Conservation (phyloP, 2,797 vertebrate species). For the Centroberyx gerrardi region DNA sequence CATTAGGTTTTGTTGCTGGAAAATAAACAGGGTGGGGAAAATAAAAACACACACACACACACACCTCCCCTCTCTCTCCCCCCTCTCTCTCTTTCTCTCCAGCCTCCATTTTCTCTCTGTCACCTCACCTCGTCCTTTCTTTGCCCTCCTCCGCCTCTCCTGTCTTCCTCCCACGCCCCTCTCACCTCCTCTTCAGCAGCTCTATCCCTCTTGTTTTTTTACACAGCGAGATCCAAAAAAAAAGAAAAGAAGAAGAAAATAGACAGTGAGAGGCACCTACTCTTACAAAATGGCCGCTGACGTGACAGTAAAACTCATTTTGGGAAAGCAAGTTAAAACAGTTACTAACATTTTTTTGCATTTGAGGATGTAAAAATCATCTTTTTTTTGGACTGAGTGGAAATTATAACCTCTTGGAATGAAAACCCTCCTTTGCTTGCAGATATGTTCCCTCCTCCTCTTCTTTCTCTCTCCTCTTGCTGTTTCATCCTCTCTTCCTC, state of each 20-base stretch:
- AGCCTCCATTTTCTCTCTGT: not conserved
- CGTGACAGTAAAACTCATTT: too few relatives aligned
- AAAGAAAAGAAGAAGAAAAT: slow-evolving; percentile 16
- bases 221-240: slow-evolving; percentile 13
- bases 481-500: not conserved
- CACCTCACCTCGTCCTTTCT: not conserved
- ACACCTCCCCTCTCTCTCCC: not conserved
- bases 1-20: slow-evolving; percentile 64
- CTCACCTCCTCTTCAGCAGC: slow-evolving; percentile 35
- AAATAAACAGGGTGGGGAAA: slow-evolving; percentile 57
- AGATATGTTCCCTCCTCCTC: too few relatives aligned
- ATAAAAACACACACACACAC: slow-evolving; percentile 23
- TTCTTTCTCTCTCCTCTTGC: too few relatives aligned
- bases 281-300: slow-evolving; percentile 65
- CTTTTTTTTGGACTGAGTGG: not conserved
- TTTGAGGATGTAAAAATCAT: not conserved
- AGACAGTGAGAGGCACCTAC: slow-evolving; percentile 44
- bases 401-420: slow-evolving; percentile 15
- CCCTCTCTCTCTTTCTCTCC: slow-evolving; percentile 10
- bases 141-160: not conserved
- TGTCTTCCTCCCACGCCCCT: slow-evolving; percentile 11
- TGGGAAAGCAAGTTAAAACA: not conserved
- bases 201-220: not conserved
- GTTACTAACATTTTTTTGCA: not conserved
- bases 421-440: not conserved